Conservation (phyloP, 1,140 invertebrate species). For the Trichonephila clavipes region DNA sequence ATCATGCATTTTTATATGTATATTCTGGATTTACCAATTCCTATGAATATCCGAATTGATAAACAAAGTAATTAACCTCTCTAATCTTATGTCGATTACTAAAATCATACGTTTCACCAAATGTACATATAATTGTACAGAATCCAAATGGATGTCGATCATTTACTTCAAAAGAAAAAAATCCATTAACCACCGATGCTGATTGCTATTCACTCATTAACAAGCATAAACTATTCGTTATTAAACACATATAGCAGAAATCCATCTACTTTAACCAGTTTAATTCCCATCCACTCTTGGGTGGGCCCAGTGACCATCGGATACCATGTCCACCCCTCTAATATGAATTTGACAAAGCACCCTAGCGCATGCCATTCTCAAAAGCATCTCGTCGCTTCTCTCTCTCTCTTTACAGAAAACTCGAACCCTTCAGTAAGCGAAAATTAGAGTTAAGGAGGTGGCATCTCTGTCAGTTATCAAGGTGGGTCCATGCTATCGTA, state of each 20-base stretch:
- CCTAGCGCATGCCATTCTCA: neutral
- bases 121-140: too few species aligned
- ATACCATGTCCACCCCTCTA: neutral
- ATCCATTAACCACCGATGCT: too few species aligned
- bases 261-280: neutral
- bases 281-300: conserved; percentile 6
- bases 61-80: too few species aligned
- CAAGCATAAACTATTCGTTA: too few species aligned
- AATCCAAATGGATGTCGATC: too few species aligned
- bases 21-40: too few species aligned
- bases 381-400: neutral
- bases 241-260: neutral
- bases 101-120: too few species aligned
- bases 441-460: conserved; percentile 25
- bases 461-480: conserved; percentile 5
- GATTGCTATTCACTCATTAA: too few species aligned
- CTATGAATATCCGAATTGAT: too few species aligned
- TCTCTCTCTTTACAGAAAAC: neutral
- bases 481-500: conserved; percentile 1
- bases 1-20: too few species aligned
- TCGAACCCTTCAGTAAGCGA: neutral
- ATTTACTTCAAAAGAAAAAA: too few species aligned
- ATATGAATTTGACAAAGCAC: neutral
- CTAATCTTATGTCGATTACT: too few species aligned
- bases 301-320: neutral